Percentiles rank a stretch among this genome's conserved stretches.
phyloP scores from a whole-genome alignment of 2,888 invertebrate genomes.

The Sphaeridia pumilis region DNA sequence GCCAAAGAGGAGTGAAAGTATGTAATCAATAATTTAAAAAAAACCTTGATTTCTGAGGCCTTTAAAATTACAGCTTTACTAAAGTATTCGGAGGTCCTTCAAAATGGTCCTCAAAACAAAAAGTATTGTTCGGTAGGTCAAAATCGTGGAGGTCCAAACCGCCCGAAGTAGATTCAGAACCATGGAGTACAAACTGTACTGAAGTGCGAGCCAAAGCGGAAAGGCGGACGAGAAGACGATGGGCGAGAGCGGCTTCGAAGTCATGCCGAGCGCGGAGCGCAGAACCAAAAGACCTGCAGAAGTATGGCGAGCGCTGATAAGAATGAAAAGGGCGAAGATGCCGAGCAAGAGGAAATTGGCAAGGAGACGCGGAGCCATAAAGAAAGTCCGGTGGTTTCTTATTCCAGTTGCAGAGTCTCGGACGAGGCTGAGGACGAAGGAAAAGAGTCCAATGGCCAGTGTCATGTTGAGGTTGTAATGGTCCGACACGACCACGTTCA shows the following conservation, averaged over 20 bases:
- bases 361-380: background rate
- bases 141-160: background rate
- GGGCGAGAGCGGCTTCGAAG: background rate
- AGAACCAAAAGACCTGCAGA: no score
- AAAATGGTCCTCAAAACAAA: background rate
- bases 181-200: background rate
- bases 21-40: no score
- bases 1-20: no score
- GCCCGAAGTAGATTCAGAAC: background rate
- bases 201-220: background rate
- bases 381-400: no score
- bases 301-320: no score
- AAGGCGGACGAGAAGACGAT: no score
- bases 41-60: no score
- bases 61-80: no score
- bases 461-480: constrained; percentile 1
- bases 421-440: background rate
- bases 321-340: background rate
- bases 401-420: no score
- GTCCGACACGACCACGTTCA: background rate
- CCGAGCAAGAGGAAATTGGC: background rate
- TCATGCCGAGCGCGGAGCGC: background rate
- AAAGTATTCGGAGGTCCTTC: no score
- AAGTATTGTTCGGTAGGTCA: background rate
- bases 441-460: background rate